phyloP scores from a whole-genome alignment of 2,113 vertebrate species.

The Anhinga anhinga region DNA sequence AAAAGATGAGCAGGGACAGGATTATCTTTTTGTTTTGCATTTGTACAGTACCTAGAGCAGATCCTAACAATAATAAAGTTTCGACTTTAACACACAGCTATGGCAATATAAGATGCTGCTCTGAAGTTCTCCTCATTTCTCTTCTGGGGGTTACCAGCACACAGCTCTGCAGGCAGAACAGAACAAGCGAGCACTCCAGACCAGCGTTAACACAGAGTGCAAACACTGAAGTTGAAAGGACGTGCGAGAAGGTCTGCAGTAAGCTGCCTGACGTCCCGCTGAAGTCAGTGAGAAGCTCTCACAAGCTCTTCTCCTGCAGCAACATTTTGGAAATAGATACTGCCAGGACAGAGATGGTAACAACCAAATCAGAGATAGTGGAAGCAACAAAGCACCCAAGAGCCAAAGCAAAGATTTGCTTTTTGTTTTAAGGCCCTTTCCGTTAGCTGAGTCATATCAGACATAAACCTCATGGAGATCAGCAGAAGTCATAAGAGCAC shows the following conservation, averaged over 20 bases:
- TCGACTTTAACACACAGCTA: background rate
- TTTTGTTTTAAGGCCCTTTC: background rate
- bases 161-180: background rate
- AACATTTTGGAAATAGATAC: background rate
- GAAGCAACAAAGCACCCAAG: background rate
- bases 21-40: background rate
- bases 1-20: background rate
- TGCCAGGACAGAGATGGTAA: background rate
- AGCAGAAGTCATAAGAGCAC: background rate
- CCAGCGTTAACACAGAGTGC: background rate
- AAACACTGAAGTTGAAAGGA: background rate
- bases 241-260: background rate
- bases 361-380: background rate
- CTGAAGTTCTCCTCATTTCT: background rate
- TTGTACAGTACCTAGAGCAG: background rate
- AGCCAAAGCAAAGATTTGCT: background rate
- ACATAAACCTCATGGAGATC: background rate
- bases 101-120: background rate
- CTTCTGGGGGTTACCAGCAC: background rate
- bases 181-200: background rate
- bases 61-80: background rate
- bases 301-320: background rate
- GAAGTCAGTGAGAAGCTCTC: background rate
- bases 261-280: background rate
- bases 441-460: conserved; percentile 13